Percentiles rank a stretch among this genome's conserved stretches.
phyloP scores from a whole-genome alignment of 2,888 invertebrate species.

The Aphrophora alni region DNA sequence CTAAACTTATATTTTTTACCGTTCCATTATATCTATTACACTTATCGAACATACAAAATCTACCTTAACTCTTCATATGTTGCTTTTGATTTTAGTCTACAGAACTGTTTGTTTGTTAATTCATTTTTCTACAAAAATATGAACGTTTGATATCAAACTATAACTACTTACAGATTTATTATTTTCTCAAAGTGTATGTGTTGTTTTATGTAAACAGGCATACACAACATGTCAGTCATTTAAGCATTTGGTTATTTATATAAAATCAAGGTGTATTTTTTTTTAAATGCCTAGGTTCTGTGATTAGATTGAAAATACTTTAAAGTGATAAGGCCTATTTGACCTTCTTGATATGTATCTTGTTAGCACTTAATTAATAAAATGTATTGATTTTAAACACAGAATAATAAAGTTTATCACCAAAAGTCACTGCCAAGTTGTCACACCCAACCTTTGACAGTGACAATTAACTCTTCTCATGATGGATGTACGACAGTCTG shows the following conservation, averaged over 20 bases:
- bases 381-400: neutral
- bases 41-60: too few species aligned
- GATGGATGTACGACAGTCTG: conserved; percentile 41
- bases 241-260: too few species aligned
- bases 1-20: too few species aligned
- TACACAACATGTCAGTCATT: neutral
- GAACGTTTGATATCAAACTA: neutral
- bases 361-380: neutral
- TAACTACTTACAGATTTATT: neutral
- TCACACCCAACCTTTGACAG: conserved; percentile 46
- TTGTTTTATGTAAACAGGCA: too few species aligned
- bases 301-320: neutral
- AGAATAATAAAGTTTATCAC: neutral
- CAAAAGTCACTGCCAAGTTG: conserved; percentile 6
- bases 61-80: neutral
- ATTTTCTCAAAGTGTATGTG: too few species aligned
- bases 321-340: neutral
- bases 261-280: too few species aligned
- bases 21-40: too few species aligned
- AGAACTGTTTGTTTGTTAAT: neutral
- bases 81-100: neutral
- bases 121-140: neutral
- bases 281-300: too few species aligned
- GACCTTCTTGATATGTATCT: neutral
- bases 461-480: conserved; percentile 46